Conservation (phyloP, 1,140 invertebrate species). For the Diprion similis region DNA sequence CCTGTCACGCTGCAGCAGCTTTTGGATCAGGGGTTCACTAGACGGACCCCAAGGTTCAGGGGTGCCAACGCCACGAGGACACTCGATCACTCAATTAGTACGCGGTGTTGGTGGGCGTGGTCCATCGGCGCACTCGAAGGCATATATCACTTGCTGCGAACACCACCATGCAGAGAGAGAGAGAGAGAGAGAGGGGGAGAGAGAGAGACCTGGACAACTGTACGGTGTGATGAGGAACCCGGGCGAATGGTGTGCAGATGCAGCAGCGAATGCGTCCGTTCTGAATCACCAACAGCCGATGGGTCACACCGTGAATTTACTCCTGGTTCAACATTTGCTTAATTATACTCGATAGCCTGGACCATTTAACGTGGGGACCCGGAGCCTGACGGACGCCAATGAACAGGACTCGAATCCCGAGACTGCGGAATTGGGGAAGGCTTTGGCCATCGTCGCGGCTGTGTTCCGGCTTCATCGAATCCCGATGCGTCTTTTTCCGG, state of each 20-base stretch:
- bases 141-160: conserved; percentile 50
- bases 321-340: conserved; percentile 17
- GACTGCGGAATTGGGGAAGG: neutral
- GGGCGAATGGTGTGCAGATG: conserved; percentile 14
- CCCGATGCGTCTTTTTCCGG: neutral
- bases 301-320: conserved; percentile 50
- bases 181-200: neutral
- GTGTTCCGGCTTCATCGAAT: neutral
- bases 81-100: conserved; percentile 60
- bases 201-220: neutral
- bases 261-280: conserved; percentile 16
- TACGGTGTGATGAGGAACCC: neutral
- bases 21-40: neutral
- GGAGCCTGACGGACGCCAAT: too few relatives aligned
- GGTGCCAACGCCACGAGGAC: conserved; percentile 50
- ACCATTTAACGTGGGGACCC: neutral
- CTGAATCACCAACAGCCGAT: conserved; percentile 46
- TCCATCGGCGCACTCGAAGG: conserved; percentile 48
- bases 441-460: neutral
- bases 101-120: conserved; percentile 57
- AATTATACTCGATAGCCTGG: conserved; percentile 1
- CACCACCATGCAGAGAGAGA: conserved; percentile 2
- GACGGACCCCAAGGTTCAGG: conserved; percentile 22
- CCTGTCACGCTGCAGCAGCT: neutral
- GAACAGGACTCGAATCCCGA: too few relatives aligned